Evolutionary conservation across 2,113 vertebrate species (phyloP).

Genomic region (Bostrychus sinensis): DNA sequence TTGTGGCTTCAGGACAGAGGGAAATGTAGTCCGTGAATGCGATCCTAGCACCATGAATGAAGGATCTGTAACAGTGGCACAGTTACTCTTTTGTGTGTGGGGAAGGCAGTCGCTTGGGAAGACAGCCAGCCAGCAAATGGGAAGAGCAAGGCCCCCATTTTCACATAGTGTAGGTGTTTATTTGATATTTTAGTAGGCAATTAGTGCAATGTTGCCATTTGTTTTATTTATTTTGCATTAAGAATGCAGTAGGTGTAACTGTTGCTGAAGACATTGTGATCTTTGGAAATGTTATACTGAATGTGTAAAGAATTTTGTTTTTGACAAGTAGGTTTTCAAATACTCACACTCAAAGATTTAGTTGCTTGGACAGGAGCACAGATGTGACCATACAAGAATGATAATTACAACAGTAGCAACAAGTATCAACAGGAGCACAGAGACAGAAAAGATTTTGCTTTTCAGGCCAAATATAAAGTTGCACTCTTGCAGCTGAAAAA

Average conservation of each 20-base stretch:
- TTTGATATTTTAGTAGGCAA: background rate
- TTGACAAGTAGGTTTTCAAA: background rate
- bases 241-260: background rate
- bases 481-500: background rate
- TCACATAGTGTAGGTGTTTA: conserved; percentile 7
- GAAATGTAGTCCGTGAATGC: conserved; percentile 30
- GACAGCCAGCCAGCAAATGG: conserved; percentile 16
- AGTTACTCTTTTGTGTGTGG: conserved; percentile 56
- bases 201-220: background rate
- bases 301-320: too few species aligned
- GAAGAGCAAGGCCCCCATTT: conserved; percentile 24
- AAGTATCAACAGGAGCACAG: background rate
- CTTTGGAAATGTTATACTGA: too few species aligned
- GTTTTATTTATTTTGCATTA: background rate
- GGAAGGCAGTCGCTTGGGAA: conserved; percentile 30
- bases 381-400: conserved; percentile 2
- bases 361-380: background rate
- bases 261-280: too few species aligned
- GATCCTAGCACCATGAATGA: conserved; percentile 48
- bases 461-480: background rate
- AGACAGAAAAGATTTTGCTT: background rate
- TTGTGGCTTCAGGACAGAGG: conserved; percentile 35
- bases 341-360: background rate
- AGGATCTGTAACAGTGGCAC: conserved; percentile 55
- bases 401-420: conserved; percentile 1